Evolutionary conservation across 1,140 invertebrate species (phyloP).

Genomic region (Diplogasteroides magnus): DNA sequence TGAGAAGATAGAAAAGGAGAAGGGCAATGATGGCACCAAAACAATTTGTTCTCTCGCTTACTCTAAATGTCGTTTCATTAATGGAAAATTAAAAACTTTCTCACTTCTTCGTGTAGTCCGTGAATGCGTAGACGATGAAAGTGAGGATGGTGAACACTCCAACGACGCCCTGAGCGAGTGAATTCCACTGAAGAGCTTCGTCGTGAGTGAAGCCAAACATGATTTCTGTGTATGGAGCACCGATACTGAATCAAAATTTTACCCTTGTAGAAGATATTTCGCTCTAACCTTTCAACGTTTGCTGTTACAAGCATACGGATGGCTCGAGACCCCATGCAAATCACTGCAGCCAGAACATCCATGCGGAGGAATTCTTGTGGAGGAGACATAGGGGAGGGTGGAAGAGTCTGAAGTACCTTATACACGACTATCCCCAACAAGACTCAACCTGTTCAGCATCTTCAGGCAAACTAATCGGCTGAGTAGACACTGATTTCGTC

Average conservation of each 20-base stretch:
- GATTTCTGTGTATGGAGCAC: conserved; percentile 37
- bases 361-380: too few species aligned
- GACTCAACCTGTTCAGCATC: too few species aligned
- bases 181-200: conserved; percentile 39
- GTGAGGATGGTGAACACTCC: conserved; percentile 33
- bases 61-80: conserved; percentile 17
- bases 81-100: neutral
- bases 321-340: conserved; percentile 39
- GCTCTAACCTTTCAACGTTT: conserved; percentile 35
- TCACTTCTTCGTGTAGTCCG: conserved; percentile 36
- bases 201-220: conserved; percentile 38
- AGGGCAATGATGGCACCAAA: conserved; percentile 33
- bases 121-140: conserved; percentile 41
- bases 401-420: too few species aligned
- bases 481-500: too few species aligned
- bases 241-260: conserved; percentile 25
- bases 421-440: too few species aligned
- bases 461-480: too few species aligned
- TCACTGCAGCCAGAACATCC: conserved; percentile 33
- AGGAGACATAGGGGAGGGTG: too few species aligned
- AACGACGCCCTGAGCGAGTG: conserved; percentile 35
- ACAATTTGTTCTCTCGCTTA: conserved; percentile 36
- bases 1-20: conserved; percentile 36
- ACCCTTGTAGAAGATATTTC: too few species aligned
- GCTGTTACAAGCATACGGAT: conserved; percentile 36